Evolutionary conservation across 2,113 vertebrate species (phyloP), one percentile per base, ranked within the genome.

Genomic region (Lucifuga dentata): DNA sequence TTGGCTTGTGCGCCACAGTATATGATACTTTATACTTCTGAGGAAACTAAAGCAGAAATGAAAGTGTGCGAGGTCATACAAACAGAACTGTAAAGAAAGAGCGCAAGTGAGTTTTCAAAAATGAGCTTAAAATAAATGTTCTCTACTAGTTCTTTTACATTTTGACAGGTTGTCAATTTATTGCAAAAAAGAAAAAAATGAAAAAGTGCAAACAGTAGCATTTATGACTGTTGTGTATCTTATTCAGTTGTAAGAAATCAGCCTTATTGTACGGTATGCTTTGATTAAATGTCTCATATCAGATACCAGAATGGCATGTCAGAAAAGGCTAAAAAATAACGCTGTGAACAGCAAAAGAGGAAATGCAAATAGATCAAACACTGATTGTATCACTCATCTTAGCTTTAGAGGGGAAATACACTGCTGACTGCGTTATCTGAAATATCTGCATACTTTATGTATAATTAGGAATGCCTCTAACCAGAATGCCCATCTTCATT

Each of bases 31-130:
- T 19, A 60, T 36, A 51, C 17, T 45, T 44, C 10, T 43, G 71
- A 55, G 5, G 43, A 85, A 81, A 68, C 48, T 23, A 9, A 19
- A 15, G 29, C 55, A 78, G 76, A 72, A 68, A 65, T 36, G 19
- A 80, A 81, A 74, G n/a, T n/a, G n/a, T n/a, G 26, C 26, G 26
- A 11, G 16, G 19, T 36, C 35, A 38, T 16, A 36, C 36, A 24
- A 46, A 44, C 24, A 44, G 1, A 43, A 3, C 35, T 45, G 24
- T 38, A 26, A 53, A 65, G 29, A 61, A 58, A 49, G n/a, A 2
- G 0, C 0, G 32, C n/a, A n/a, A n/a, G n/a, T n/a, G n/a, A n/a
- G n/a, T 29, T 29, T 29, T 29, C 7, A 29, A 29, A 29, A 29
- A 29, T 7, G 3, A 29, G 26, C 7, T 29, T 7, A 29, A 29